A percentile compares a stretch with the other conserved stretches of the same genome.
Evolutionary conservation across 2,888 invertebrate genomes (phyloP).

Genomic region (Hanleya hanleyi): DNA sequence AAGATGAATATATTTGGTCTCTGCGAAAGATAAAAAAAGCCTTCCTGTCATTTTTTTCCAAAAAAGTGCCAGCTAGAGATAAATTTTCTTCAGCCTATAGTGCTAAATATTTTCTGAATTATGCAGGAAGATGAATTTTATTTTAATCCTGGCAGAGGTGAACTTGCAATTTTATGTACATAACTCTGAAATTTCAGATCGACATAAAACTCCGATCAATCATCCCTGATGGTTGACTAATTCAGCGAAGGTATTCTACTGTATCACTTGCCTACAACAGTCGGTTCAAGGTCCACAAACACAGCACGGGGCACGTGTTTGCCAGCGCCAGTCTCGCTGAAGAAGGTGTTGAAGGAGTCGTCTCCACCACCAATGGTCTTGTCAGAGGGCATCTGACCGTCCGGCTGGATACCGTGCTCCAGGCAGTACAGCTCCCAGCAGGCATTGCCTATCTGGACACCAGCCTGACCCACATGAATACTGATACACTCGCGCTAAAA

Average conservation of each 20-base stretch:
- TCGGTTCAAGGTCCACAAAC: not conserved
- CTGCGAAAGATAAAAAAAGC: too few species aligned
- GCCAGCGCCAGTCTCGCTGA: slow-evolving; percentile 2
- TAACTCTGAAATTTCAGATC: too few species aligned
- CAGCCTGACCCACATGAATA: not conserved
- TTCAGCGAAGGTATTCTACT: not conserved
- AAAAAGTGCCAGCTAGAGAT: too few species aligned
- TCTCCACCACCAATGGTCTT: not conserved
- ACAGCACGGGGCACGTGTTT: slow-evolving; percentile 1
- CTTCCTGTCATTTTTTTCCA: too few species aligned
- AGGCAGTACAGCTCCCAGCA: slow-evolving; percentile 6
- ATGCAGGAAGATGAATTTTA: too few species aligned
- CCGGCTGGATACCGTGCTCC: slow-evolving; percentile 1
- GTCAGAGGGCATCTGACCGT: not conserved
- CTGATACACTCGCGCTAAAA: not conserved
- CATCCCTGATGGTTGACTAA: too few species aligned
- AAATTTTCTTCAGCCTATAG: too few species aligned
- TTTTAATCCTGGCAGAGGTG: too few species aligned
- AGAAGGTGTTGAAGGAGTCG: slow-evolving; percentile 7
- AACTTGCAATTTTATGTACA: too few species aligned
- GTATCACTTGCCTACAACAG: not conserved
- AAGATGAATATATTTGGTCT: too few species aligned
- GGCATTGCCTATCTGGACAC: slow-evolving; percentile 1
- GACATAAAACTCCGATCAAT: too few species aligned
- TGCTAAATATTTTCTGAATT: too few species aligned